A percentile compares a stretch with the other conserved stretches of the same genome.
phyloP scores from a whole-genome alignment of 2,113 vertebrate species.

The Prochilodus magdalenae region DNA sequence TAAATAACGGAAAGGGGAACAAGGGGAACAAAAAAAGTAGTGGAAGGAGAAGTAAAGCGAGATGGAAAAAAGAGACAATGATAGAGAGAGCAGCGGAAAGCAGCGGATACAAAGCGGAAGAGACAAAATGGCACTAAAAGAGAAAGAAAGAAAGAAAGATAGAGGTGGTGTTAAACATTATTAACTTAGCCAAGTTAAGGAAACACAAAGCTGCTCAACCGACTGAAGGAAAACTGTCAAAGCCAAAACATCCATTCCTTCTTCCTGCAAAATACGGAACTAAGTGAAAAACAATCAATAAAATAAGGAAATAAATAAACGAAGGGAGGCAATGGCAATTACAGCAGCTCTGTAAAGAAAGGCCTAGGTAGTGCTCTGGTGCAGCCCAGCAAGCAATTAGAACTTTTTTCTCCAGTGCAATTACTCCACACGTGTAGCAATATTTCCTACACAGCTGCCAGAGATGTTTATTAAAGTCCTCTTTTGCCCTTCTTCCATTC shows the following conservation, averaged over 20 bases:
- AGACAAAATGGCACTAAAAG: too few species aligned
- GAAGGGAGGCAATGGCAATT: constrained; percentile 2
- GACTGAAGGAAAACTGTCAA: not conserved
- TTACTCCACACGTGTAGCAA: constrained; percentile 22
- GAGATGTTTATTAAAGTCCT: constrained; percentile 42
- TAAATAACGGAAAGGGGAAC: too few species aligned
- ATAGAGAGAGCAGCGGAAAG: too few species aligned
- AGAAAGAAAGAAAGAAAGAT: not conserved
- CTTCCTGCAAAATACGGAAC: not conserved
- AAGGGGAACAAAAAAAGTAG: too few species aligned
- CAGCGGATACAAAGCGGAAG: too few species aligned
- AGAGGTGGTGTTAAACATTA: not conserved
- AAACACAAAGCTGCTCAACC: constrained; percentile 7
- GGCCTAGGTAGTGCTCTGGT: constrained; percentile 2
- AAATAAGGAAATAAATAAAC: constrained; percentile 24
- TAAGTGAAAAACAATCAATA: not conserved
- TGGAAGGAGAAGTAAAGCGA: too few species aligned
- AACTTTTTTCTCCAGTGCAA: constrained; percentile 25
- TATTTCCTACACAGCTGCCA: constrained; percentile 31
- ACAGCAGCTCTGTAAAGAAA: not conserved
- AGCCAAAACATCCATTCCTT: constrained; percentile 3
- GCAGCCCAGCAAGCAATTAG: constrained; percentile 30
- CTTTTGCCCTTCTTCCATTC: not conserved
- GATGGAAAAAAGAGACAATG: too few species aligned
- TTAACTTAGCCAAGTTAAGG: not conserved